These are phyloP conservation scores for Platyscapa corneri DNA, from an alignment of 1,140 invertebrate species.

Conservation along the genomic window DNA sequence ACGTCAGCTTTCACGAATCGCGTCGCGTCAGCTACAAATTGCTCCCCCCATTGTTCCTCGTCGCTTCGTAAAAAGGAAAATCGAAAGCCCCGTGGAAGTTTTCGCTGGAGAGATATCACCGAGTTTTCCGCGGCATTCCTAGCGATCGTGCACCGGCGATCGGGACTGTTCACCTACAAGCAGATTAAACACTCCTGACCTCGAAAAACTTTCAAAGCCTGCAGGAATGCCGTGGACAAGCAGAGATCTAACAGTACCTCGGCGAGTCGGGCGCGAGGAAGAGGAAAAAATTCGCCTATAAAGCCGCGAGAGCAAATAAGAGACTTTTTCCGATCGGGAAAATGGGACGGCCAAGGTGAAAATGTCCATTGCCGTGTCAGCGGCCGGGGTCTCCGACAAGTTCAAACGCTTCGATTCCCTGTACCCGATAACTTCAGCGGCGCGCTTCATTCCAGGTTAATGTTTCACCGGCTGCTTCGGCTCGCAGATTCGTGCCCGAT, in stretches of 20 bases:
- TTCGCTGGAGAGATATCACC: neutral
- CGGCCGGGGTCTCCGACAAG: neutral
- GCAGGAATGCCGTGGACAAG: neutral
- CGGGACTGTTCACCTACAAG: neutral
- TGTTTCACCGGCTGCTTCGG: neutral
- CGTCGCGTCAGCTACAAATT: neutral
- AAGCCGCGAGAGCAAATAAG: neutral
- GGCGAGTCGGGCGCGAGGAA: neutral
- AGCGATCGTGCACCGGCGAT: neutral
- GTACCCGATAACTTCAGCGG: neutral
- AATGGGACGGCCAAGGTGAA: conserved; percentile 24
- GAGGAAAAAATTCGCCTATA: conserved; percentile 5
- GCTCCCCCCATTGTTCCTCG: neutral
- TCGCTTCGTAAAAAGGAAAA: too few relatives aligned
- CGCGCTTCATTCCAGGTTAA: neutral
- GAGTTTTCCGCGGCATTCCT: neutral
- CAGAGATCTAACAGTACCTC: neutral
- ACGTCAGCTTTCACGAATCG: neutral
- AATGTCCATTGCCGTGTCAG: neutral
- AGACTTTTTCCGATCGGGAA: neutral
- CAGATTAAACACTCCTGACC: conserved; percentile 13
- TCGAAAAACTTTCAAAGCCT: conserved; percentile 12
- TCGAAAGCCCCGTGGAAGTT: neutral
- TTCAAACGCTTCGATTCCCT: neutral
- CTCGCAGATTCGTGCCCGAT: neutral